phyloP scores from a whole-genome alignment of 2,113 vertebrate species.

The Galemys pyrenaicus region DNA sequence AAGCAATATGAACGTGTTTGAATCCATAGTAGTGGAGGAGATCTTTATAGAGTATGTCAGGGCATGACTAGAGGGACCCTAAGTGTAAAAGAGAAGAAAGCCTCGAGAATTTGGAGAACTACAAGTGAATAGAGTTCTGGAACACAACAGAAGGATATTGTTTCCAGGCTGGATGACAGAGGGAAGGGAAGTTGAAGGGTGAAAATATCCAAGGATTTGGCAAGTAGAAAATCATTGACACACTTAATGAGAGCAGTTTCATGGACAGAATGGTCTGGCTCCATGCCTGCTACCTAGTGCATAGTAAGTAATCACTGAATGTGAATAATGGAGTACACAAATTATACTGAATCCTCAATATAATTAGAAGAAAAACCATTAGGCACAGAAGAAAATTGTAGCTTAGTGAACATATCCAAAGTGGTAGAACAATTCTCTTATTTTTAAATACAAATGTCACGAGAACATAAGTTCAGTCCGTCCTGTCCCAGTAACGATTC shows the following conservation, averaged over 20 bases:
- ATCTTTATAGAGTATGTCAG: fast-evolving
- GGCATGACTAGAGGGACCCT: neutral
- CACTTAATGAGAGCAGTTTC: neutral
- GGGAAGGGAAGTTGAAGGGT: neutral
- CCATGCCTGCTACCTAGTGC: neutral
- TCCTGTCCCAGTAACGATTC: neutral
- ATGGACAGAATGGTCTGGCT: neutral
- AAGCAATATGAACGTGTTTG: neutral
- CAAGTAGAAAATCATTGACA: neutral
- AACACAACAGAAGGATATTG: neutral
- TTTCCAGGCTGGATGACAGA: neutral
- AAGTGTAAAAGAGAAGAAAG: neutral
- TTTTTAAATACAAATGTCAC: neutral
- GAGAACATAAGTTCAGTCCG: neutral
- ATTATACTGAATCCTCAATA: neutral
- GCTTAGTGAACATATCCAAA: neutral
- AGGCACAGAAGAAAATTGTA: neutral
- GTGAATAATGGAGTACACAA: neutral
- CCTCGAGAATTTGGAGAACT: neutral
- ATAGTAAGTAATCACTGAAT: neutral
- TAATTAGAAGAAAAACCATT: neutral
- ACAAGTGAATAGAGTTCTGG: neutral
- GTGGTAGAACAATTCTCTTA: neutral
- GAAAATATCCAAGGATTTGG: neutral
- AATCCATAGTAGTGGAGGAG: neutral